A percentile compares a stretch with the other conserved stretches of the same genome.
Evolutionary conservation across 2,888 invertebrate species (phyloP).

Genomic region (Onchidella celtica): DNA sequence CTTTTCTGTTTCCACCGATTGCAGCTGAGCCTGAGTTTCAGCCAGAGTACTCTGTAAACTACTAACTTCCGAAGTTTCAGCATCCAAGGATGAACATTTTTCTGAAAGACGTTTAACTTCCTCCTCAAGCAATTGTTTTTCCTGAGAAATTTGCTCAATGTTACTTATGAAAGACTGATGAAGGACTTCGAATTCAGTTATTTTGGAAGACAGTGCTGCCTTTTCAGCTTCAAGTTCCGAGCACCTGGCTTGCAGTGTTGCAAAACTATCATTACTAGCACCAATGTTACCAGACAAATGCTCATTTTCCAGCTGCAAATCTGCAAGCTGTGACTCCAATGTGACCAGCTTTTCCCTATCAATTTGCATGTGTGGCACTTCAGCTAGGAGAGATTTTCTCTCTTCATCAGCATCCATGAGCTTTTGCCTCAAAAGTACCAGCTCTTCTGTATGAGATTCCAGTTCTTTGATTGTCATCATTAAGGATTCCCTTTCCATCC

Average conservation of each 20-base stretch:
- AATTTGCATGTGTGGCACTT: constrained; percentile 16
- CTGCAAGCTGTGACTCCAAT: constrained; percentile 15
- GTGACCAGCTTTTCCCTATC: constrained; percentile 33
- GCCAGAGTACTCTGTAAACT: constrained; percentile 14
- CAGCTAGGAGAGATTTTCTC: constrained; percentile 47
- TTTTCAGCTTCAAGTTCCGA: constrained; percentile 24
- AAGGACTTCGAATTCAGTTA: not conserved
- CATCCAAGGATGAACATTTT: not conserved
- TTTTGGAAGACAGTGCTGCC: not conserved
- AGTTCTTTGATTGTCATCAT: not conserved
- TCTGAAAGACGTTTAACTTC: constrained; percentile 4
- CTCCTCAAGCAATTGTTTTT: constrained; percentile 1
- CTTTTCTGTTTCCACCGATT: not conserved
- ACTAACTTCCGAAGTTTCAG: constrained; percentile 14
- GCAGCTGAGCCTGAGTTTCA: not conserved
- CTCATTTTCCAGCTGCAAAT: constrained; percentile 20
- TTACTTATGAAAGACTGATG: not conserved
- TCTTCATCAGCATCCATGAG: constrained; percentile 55
- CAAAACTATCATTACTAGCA: not conserved
- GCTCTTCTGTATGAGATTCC: constrained; percentile 51
- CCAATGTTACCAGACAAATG: not conserved
- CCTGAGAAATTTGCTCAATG: constrained; percentile 10
- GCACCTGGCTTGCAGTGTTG: not conserved
- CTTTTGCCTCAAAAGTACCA: constrained; percentile 49
- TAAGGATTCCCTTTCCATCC: constrained; percentile 2